Evolutionary conservation across 2,113 vertebrate genomes (phyloP).

Genomic region (Xyrauchen texanus): DNA sequence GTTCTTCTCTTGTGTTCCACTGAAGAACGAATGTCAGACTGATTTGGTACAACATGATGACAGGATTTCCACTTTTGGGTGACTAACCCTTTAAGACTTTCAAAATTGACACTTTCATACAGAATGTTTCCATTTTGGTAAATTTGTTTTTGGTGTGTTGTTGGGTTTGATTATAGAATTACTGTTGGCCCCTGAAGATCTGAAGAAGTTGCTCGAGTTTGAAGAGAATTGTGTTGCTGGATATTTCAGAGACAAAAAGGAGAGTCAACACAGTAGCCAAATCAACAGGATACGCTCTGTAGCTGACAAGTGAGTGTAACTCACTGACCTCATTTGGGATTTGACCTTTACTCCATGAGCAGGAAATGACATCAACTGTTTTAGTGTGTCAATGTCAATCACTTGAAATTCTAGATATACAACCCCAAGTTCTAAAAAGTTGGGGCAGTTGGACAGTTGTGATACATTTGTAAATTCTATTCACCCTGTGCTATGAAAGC

Average conservation of each 20-base stretch:
- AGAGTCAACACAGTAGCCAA: slow-evolving; percentile 73
- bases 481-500: too few relatives aligned
- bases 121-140: not conserved
- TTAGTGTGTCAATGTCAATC: too few relatives aligned
- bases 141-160: not conserved
- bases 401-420: too few relatives aligned
- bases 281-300: slow-evolving; percentile 83
- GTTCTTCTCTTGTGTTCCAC: too few relatives aligned
- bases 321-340: not conserved
- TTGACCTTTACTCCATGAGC: not conserved
- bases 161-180: slow-evolving; percentile 75
- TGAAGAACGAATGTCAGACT: too few relatives aligned
- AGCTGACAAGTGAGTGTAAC: slow-evolving; percentile 78
- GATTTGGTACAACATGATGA: too few relatives aligned
- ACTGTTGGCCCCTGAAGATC: slow-evolving; percentile 84
- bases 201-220: slow-evolving; percentile 93
- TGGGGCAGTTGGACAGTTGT: too few relatives aligned
- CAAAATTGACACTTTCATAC: not conserved
- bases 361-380: not conserved
- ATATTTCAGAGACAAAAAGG: slow-evolving; percentile 85
- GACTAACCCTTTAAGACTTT: too few relatives aligned
- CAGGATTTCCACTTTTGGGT: too few relatives aligned
- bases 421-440: too few relatives aligned
- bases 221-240: slow-evolving; percentile 89
- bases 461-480: too few relatives aligned